These are phyloP conservation scores for Drosophila anceps DNA, from an alignment of 2,888 invertebrate species.

Conservation along the genomic window DNA sequence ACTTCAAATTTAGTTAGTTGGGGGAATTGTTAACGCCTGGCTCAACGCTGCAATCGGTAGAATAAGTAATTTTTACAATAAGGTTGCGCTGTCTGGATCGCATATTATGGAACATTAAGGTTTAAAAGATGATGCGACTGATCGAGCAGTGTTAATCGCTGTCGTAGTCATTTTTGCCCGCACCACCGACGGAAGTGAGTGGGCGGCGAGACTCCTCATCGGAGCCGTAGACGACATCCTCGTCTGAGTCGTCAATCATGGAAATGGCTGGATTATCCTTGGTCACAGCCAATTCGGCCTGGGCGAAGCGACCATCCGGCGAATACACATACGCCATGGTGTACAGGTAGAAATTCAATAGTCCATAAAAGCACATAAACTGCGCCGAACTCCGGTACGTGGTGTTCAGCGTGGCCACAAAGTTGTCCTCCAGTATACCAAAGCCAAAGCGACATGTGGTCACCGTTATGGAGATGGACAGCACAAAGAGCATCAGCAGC, in stretches of 20 bases:
- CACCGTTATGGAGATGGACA: constrained; percentile 90
- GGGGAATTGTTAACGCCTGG: constrained; percentile 44
- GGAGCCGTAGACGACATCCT: constrained; percentile 97
- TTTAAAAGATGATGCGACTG: constrained; percentile 43
- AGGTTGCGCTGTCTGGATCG: constrained; percentile 25
- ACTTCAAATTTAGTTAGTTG: constrained; percentile 32
- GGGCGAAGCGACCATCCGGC: constrained; percentile 92
- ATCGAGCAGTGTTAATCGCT: constrained; percentile 87
- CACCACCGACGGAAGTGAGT: constrained; percentile 89
- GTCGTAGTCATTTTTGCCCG: constrained; percentile 89
- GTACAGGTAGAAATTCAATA: constrained; percentile 96
- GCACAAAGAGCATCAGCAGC: constrained; percentile 92
- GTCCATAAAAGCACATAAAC: constrained; percentile 97
- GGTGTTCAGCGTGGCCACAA: constrained; percentile 94
- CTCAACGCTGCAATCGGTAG: constrained; percentile 37
- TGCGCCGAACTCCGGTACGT: constrained; percentile 96
- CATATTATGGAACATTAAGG: constrained; percentile 56
- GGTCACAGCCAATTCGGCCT: constrained; percentile 94
- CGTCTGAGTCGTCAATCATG: constrained; percentile 99
- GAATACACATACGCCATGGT: constrained; percentile 98
- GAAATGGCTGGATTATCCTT: constrained; percentile 99
- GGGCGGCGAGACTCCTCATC: constrained; percentile 95
- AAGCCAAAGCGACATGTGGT: constrained; percentile 94
- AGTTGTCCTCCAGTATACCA: constrained; percentile 96
- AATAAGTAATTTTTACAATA: constrained; percentile 49